These are phyloP conservation scores for Drosophila macrospina DNA, from an alignment of 2,888 invertebrate species.

Conservation along the genomic window DNA sequence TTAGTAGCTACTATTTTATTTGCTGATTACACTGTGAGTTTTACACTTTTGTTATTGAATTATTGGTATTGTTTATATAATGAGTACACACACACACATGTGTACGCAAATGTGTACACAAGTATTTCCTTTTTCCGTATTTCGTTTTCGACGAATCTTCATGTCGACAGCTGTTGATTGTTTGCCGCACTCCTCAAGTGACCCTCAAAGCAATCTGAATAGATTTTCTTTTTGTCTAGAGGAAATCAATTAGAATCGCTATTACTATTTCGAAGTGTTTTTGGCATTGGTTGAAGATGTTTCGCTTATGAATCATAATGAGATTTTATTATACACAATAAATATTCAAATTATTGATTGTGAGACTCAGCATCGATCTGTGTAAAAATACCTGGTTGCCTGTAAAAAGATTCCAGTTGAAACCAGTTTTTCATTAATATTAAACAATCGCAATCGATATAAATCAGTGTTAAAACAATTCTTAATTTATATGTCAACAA, in stretches of 20 bases:
- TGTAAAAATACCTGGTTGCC: neutral
- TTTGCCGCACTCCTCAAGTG: constrained; percentile 3
- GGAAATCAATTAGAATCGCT: constrained; percentile 20
- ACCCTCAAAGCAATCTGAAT: constrained; percentile 24
- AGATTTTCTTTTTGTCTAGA: constrained; percentile 15
- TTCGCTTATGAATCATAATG: constrained; percentile 21
- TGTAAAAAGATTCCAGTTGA: neutral
- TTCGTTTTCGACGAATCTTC: constrained; percentile 25
- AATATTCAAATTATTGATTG: constrained; percentile 11
- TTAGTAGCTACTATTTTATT: constrained; percentile 35
- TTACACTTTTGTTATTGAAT: constrained; percentile 25
- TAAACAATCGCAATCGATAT: neutral
- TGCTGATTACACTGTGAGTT: constrained; percentile 32
- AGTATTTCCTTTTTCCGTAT: constrained; percentile 43
- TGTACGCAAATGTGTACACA: constrained; percentile 25
- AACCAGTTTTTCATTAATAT: constrained; percentile 1
- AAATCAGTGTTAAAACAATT: neutral
- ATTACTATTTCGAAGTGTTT: constrained; percentile 22
- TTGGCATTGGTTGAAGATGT: constrained; percentile 4
- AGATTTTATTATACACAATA: neutral
- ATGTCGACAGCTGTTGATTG: constrained; percentile 1
- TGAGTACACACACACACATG: constrained; percentile 5
- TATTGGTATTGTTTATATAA: constrained; percentile 28
- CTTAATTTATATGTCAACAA: too few relatives aligned
- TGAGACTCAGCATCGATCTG: neutral